Evolutionary conservation across 2,113 vertebrate genomes (phyloP).

Genomic region (Paracanthobrama guichenoti): DNA sequence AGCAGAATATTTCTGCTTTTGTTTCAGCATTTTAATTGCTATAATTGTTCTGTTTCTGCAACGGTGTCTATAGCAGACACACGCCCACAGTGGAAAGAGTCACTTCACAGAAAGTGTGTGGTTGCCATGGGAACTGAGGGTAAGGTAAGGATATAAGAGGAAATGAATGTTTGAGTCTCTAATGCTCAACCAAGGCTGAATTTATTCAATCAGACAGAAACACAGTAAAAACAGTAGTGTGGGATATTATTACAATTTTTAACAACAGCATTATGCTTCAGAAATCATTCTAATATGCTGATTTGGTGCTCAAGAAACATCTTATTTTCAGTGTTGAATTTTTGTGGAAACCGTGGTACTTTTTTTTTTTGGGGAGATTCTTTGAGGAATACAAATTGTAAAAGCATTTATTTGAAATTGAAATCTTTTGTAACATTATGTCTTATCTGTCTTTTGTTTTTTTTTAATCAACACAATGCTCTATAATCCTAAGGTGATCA

Average conservation of each 20-base stretch:
- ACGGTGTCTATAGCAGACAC: not conserved
- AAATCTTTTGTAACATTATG: not conserved
- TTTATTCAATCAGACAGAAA: not conserved
- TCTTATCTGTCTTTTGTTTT: not conserved
- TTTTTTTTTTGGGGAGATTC: too few species aligned
- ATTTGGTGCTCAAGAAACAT: not conserved
- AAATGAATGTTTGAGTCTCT: not conserved
- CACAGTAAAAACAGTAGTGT: not conserved
- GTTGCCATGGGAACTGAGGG: slow-evolving; percentile 40
- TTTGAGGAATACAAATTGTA: too few species aligned
- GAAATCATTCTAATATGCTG: not conserved
- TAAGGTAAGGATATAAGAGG: slow-evolving; percentile 21
- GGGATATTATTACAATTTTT: not conserved
- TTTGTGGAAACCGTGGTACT: not conserved
- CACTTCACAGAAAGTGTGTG: not conserved
- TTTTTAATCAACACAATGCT: not conserved
- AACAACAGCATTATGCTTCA: not conserved
- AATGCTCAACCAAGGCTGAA: not conserved
- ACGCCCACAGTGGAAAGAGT: not conserved
- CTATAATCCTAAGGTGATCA: slow-evolving; percentile 65
- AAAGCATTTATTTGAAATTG: not conserved
- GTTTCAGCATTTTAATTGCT: not conserved
- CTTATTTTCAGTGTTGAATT: not conserved
- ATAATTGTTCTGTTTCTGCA: not conserved
- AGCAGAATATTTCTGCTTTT: not conserved